Base-by-base conservation (phyloP, 1,140 invertebrate species). In the Drosophila arawakana region DNA sequence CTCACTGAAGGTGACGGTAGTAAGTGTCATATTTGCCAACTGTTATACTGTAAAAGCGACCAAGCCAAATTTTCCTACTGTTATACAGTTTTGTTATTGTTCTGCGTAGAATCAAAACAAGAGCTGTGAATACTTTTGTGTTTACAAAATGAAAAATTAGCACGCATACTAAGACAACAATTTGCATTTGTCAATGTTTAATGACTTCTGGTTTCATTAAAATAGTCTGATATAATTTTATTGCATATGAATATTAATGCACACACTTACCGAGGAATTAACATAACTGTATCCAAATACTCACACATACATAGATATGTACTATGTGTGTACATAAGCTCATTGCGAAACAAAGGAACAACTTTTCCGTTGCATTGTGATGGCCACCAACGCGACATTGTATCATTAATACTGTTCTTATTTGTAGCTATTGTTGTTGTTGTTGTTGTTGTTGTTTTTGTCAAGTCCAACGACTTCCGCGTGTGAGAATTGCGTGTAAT, bases 391-490 rank as follows among this genome's bases (percentile, higher is more conserved):
- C 69, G 77, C 69, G 69, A 77, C 74, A 76, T 73, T 63, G 70
- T 63, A 68, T 72, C 62, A 72, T 5, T 50, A 5, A 34, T 50
- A 35, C 21, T 63, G 37, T 21, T 41, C 2, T 30, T 66, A 52
- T 44, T 66, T 35, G 18, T 21, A 21, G 18, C 15, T 15, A 15
- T 21, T 21, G 25, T 5, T 30, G 25, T 30, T 3, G 25, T 5
- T 30, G 25, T 59, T 30, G 25, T 59, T 43, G 10, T 59, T 49
- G 57, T 47, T 68, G 70, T 70, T 66, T 52, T 74, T 73, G 70
- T 76, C 65, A 63, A 84, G 81, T 84, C 43, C 69, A 63, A 74
- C 66, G 74, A 85, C 78, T 84, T 84, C 81, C 81, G 81, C 82
- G 62, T 84, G 62, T 57, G 25, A 83, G 41, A 65, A 77, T 71